phyloP scores from a whole-genome alignment of 2,113 vertebrate genomes.

The Romanogobio albipinnatus region DNA sequence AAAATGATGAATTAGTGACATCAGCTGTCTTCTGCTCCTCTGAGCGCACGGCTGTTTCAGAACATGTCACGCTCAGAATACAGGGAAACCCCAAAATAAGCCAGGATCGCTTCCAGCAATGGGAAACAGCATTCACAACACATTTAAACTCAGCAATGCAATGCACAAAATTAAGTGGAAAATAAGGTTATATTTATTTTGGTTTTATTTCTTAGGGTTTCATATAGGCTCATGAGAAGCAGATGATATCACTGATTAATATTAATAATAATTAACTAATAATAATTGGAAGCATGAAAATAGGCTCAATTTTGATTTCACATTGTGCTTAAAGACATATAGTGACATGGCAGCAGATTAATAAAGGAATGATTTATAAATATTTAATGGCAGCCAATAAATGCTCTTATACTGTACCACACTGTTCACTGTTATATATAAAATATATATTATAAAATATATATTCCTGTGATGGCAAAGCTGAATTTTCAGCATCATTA shows the following conservation, averaged over 20 bases:
- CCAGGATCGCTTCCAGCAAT: slow-evolving; percentile 8
- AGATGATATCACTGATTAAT: not conserved
- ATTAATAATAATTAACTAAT: not conserved
- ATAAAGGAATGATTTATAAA: too few species aligned
- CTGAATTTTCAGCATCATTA: too few species aligned
- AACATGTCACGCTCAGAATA: not conserved
- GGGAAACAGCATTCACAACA: slow-evolving; percentile 15
- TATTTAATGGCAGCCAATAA: too few species aligned
- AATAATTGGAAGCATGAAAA: not conserved
- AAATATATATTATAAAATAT: too few species aligned
- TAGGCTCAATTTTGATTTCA: too few species aligned
- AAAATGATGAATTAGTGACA: slow-evolving; percentile 17
- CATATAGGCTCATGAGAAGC: not conserved
- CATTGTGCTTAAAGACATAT: too few species aligned
- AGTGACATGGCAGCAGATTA: too few species aligned
- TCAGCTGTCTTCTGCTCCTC: slow-evolving; percentile 13
- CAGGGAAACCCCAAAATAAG: not conserved
- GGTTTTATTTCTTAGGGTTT: not conserved
- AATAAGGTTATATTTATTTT: not conserved
- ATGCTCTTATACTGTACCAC: too few species aligned
- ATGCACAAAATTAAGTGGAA: not conserved
- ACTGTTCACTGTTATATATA: too few species aligned
- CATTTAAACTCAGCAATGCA: not conserved
- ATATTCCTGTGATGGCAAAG: not conserved
- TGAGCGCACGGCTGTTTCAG: not conserved